Percentiles rank a stretch among this genome's conserved stretches.
These are phyloP conservation scores for Orchesellides sinensis DNA, from an alignment of 2,888 invertebrate genomes.

Conservation along the genomic window DNA sequence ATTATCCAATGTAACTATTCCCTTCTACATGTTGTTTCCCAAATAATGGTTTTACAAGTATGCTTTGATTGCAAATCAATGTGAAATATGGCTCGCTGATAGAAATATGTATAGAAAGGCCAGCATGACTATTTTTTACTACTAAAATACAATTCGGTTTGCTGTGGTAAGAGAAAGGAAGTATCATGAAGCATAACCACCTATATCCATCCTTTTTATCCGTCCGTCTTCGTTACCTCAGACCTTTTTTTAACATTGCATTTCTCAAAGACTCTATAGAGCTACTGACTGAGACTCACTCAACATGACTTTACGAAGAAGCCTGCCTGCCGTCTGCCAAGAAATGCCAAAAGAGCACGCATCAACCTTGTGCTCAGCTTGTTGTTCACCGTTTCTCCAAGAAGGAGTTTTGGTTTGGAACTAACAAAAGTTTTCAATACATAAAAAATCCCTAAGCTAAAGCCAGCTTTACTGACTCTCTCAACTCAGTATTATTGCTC, in stretches of 20 bases:
- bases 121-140: neutral
- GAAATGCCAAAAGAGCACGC: constrained; percentile 60
- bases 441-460: too few relatives aligned
- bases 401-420: too few relatives aligned
- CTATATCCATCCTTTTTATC: neutral
- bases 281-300: neutral
- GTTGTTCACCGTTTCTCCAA: neutral
- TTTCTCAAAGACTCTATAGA: neutral
- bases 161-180: neutral
- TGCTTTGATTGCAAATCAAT: neutral
- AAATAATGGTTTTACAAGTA: neutral
- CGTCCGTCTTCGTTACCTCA: constrained; percentile 43
- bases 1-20: constrained; percentile 3
- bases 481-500: too few relatives aligned
- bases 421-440: neutral
- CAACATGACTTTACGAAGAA: constrained; percentile 12
- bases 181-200: neutral
- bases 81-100: neutral
- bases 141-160: neutral
- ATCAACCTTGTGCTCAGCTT: constrained; percentile 61
- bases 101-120: neutral
- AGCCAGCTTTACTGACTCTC: too few relatives aligned
- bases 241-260: constrained; percentile 8
- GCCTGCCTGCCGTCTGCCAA: constrained; percentile 64
- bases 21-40: neutral